A percentile compares a stretch with the other conserved stretches of the same genome.
phyloP scores from a whole-genome alignment of 2,888 invertebrate genomes.

The Apotomis betuletana region DNA sequence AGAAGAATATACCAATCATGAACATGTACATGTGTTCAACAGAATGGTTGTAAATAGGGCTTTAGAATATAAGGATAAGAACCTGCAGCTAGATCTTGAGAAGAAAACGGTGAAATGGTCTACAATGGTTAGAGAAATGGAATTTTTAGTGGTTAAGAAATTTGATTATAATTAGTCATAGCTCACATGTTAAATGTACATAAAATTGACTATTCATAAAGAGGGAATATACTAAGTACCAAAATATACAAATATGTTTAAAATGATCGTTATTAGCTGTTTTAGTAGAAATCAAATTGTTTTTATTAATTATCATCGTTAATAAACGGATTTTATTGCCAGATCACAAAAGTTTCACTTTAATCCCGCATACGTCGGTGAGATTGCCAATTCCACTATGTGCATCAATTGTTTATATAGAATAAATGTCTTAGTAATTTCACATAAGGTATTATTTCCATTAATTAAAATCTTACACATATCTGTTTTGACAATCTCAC shows the following conservation, averaged over 20 bases:
- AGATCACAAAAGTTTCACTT: no score
- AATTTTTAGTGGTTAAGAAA: constrained; percentile 62
- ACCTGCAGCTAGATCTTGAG: constrained; percentile 84
- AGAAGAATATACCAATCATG: constrained; percentile 87
- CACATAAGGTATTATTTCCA: no score
- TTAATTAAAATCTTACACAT: no score
- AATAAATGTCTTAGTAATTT: no score
- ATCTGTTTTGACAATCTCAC: no score
- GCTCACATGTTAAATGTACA: constrained; percentile 22
- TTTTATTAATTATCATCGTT: background rate
- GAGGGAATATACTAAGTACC: background rate
- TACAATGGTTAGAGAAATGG: constrained; percentile 63
- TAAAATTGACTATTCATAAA: background rate
- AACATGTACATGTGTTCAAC: constrained; percentile 89
- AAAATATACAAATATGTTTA: constrained; percentile 6
- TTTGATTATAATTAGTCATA: constrained; percentile 46
- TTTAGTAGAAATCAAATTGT: background rate
- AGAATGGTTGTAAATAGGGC: constrained; percentile 86
- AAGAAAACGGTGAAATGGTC: constrained; percentile 77
- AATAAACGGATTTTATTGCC: constrained; percentile 3
- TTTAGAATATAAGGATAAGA: constrained; percentile 84
- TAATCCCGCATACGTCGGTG: no score
- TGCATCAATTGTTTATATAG: no score
- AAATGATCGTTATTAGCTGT: constrained; percentile 6
- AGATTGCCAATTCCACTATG: no score